Conservation (phyloP, 2,797 vertebrate species). For the Gymnoscopelus microlampas region DNA sequence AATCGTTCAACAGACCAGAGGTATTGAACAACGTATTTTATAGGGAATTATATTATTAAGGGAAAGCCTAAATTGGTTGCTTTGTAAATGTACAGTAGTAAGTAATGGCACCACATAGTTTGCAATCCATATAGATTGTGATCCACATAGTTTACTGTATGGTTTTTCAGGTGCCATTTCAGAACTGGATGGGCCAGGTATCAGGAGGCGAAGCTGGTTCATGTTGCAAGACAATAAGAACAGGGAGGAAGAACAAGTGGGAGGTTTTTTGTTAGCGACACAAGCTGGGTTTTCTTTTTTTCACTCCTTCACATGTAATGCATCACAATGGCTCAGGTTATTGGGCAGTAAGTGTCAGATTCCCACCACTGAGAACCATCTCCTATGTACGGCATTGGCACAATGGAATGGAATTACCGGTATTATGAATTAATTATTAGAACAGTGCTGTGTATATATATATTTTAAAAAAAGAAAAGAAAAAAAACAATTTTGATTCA, state of each 20-base stretch:
- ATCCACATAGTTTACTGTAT: constrained; percentile 18
- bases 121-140: background rate
- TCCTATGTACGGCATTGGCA: background rate
- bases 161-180: background rate
- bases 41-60: background rate
- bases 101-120: background rate
- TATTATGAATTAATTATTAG: no score
- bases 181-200: background rate
- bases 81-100: background rate
- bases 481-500: no score
- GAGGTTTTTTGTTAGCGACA: background rate
- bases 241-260: constrained; percentile 19
- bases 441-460: no score
- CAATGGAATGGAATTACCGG: constrained; percentile 9
- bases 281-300: constrained; percentile 6
- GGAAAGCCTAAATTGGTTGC: background rate
- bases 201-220: constrained; percentile 20
- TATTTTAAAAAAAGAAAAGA: no score
- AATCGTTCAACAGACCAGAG: no score
- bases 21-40: constrained; percentile 5
- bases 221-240: constrained; percentile 17
- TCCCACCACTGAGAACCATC: constrained; percentile 3
- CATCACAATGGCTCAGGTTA: constrained; percentile 8
- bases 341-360: constrained; percentile 28
- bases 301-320: background rate